Evolutionary conservation across 2,888 invertebrate species (phyloP).

Genomic region (Osmoderma eremita): DNA sequence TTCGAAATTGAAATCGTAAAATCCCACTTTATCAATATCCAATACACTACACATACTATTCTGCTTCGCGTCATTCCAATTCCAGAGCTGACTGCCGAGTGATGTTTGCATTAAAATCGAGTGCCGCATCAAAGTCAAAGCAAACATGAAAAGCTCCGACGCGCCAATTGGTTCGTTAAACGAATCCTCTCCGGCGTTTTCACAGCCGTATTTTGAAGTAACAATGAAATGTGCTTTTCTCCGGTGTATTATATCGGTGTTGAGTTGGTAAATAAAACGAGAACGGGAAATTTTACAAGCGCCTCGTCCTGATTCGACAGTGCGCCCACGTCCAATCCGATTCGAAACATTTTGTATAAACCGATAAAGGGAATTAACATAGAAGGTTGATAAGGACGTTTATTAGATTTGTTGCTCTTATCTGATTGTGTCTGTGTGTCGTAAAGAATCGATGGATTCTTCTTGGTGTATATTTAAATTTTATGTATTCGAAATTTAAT

Average conservation of each 20-base stretch:
- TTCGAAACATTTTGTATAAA: constrained; percentile 12
- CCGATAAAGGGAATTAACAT: constrained; percentile 12
- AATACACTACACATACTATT: not conserved
- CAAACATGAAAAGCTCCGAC: constrained; percentile 2
- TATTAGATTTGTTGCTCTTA: constrained; percentile 15
- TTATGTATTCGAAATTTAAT: constrained; percentile 19
- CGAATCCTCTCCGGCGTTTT: not conserved
- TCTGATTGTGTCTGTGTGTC: constrained; percentile 10
- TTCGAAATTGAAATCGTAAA: constrained; percentile 8
- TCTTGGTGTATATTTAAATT: constrained; percentile 16
- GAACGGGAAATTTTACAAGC: too few relatives aligned
- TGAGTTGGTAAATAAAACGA: too few relatives aligned
- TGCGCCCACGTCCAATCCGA: constrained; percentile 15
- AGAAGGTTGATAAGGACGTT: constrained; percentile 11
- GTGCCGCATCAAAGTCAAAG: constrained; percentile 4
- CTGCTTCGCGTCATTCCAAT: not conserved
- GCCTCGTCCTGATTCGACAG: not conserved
- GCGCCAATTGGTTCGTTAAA: constrained; percentile 8
- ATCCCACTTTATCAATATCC: constrained; percentile 4
- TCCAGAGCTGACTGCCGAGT: too few relatives aligned
- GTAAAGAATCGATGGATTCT: too few relatives aligned
- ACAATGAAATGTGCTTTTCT: constrained; percentile 5
- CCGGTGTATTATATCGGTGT: not conserved
- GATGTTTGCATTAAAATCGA: not conserved
- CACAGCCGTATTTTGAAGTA: not conserved